Evolutionary conservation across 2,113 vertebrate species (phyloP), one percentile per base, ranked within the genome.

Genomic region (Alosa alosa): DNA sequence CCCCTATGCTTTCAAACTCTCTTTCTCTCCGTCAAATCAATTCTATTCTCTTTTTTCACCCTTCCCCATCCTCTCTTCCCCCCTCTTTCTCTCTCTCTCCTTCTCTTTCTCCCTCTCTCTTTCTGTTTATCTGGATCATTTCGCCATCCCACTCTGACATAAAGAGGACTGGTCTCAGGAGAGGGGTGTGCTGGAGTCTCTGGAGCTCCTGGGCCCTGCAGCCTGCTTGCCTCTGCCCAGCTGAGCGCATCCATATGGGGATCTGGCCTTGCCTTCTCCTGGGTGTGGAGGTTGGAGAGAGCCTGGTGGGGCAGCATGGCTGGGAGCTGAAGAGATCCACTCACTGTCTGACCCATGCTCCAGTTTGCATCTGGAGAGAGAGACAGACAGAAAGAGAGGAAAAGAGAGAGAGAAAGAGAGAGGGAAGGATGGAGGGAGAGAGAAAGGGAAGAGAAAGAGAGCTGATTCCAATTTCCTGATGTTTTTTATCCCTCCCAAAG

Each of bases 261-360:
- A 7, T 64, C 20, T 6, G 60, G 8, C 36, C 36, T 4, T n/a
- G n/a, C 50, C 41, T 57, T 60, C 83, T 46, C 49, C 52, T n/a
- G 25, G 46, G 57, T 81, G 83, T 18, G 36, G 60, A 55, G 9
- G 41, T 44, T 44, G 68, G 25, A 46, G 25, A 39, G 25, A 41
- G 22, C 64, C 82, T n/a, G 44, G 44, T 75, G 36, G 78, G 82
- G 39, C 13, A 84, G 55, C 68, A 85, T 50, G 72, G 41, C 81
- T 50, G 84, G 84, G 87, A 86, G 50, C 81, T 22, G 50, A 60
- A 86, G 55, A 85, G 41, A 82, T 88, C 85, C 45, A 60, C 55
- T 46, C 36, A 72, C 85, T 78, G 84, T 81, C 81, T 81, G 82
- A 84, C 72, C 83, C 83, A 75, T 84, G 82, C 87, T 60, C 45